Evolutionary conservation across 2,797 vertebrate species (phyloP).

Genomic region (Chiroxiphia lanceolata): DNA sequence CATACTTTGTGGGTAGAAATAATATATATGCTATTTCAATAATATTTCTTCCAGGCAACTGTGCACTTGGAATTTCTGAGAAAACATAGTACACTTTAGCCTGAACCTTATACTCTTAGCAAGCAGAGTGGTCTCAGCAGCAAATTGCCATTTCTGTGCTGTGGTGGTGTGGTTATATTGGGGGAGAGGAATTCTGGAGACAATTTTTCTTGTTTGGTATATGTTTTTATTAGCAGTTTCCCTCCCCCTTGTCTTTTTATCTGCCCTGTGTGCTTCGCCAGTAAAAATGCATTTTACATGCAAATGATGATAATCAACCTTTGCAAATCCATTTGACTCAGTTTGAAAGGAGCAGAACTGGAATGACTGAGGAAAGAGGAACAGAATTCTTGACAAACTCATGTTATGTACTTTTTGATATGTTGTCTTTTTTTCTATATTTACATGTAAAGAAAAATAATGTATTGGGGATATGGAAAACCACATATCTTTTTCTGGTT

Average conservation of each 20-base stretch:
- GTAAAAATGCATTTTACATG: conserved; percentile 71
- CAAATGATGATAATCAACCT: conserved; percentile 76
- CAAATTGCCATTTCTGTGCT: neutral
- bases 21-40: neutral
- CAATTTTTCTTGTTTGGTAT: neutral
- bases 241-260: neutral
- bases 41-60: neutral
- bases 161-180: neutral
- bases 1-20: neutral
- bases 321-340: conserved; percentile 78
- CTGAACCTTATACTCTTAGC: neutral
- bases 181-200: neutral
- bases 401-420: neutral
- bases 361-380: neutral
- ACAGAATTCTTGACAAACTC: neutral
- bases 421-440: neutral
- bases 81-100: neutral
- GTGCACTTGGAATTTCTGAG: neutral
- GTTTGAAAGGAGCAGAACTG: conserved; percentile 34
- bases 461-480: accelerated
- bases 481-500: neutral
- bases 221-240: neutral
- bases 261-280: neutral
- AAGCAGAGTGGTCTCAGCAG: neutral
- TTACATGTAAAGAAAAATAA: neutral